Evolutionary conservation across 37 sponge, comb jelly and placozoan genomes (phyloP).

Genomic region (Crambe crambe): DNA sequence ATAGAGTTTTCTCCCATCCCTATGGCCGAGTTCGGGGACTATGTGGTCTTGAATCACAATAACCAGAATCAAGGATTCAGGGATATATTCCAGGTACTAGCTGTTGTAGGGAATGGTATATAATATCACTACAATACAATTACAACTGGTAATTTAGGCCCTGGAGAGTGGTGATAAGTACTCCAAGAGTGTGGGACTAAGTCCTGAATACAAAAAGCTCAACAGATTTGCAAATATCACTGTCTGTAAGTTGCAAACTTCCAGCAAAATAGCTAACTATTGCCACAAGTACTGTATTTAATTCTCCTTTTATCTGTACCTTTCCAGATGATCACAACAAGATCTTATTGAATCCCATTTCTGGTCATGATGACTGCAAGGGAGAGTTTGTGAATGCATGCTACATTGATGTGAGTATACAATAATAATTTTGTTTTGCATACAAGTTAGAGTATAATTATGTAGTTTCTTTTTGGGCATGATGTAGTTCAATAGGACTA

Average conservation of each 20-base stretch:
- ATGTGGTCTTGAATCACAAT: conserved; percentile 13
- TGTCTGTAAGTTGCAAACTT: too few species aligned
- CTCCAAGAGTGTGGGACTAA: too few species aligned
- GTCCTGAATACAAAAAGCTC: too few species aligned
- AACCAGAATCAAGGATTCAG: conserved; percentile 20
- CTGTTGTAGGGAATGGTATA: background rate
- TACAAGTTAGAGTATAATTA: too few species aligned
- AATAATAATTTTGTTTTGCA: too few species aligned
- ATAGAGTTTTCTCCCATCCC: background rate
- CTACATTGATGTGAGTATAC: conserved; percentile 76
- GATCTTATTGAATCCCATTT: conserved; percentile 44
- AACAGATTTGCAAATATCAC: too few species aligned
- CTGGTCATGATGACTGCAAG: conserved; percentile 39
- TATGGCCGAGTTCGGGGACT: conserved; percentile 25
- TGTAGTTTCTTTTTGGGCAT: too few species aligned
- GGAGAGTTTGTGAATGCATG: conserved; percentile 78
- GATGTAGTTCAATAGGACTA: too few species aligned
- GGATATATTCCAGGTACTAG: conserved; percentile 19
- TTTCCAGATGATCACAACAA: conserved; percentile 69
- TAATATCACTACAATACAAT: background rate
- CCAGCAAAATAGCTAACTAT: too few species aligned
- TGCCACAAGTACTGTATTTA: too few species aligned
- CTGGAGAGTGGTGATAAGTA: too few species aligned
- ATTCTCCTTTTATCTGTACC: too few species aligned
- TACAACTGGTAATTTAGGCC: background rate